Evolutionary conservation across 2,888 invertebrate genomes (phyloP), one percentile per base, ranked within the genome.

Genomic region (Napeogenes sylphis): DNA sequence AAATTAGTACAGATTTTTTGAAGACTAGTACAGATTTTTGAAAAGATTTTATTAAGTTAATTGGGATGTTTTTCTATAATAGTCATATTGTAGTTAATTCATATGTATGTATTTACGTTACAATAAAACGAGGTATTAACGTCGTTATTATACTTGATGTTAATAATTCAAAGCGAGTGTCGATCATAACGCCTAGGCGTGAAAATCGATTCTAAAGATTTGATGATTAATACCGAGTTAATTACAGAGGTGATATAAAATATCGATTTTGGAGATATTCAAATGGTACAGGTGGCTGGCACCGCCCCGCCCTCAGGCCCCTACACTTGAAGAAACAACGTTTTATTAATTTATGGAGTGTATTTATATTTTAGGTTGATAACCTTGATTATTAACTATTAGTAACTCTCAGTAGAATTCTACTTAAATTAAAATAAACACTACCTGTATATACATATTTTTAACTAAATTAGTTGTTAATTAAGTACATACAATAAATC

Each of bases 231-330:
- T 82, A 84, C 80, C 75, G 74, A 79, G 79, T 84, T 89, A 90
- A 90, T 90, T 88, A 89, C 87, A 87, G 78, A 78, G 78, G 74
- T 77, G 82, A 81, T 81, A 85, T 88, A 85, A 90, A 86, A 85
- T 90, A 90, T 89, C 83, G 88, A 81, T 85, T 86, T 83, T 83
- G 83, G 83, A 78, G 79, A 83, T 81, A 83, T 82, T 81, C 83
- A 79, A 84, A 83, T 78, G 70, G 80, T 81, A 85, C 87, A 88
- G 88, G 90, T 89, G 89, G 81, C 80, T 73, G 72, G 80, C 68
- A 71, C 81, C 87, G 87, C 87, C 87, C 78, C 72, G 62, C 76
- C 87, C 85, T 68, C 77, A 68, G 87, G 85, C 85, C 70, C 72
- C 81, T 70, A 81, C 86, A 81, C 83, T 83, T 80, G 63, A 60